phyloP scores from a whole-genome alignment of 2,113 vertebrate species.

The Callocephalon fimbriatum region DNA sequence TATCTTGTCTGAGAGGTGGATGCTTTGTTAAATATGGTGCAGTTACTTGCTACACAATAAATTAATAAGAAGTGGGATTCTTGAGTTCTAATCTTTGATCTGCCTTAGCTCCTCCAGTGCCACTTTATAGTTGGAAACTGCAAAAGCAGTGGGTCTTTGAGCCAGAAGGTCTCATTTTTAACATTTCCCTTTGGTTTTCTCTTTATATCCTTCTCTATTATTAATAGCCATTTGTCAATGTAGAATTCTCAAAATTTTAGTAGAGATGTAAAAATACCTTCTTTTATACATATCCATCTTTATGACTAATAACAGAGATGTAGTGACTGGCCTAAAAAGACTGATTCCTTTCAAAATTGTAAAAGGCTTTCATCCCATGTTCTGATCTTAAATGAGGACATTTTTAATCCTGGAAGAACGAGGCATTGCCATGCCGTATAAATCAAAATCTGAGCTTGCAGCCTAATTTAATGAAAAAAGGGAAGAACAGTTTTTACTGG shows the following conservation, averaged over 20 bases:
- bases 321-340: background rate
- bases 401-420: background rate
- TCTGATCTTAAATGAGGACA: background rate
- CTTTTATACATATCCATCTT: background rate
- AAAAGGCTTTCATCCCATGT: background rate
- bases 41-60: background rate
- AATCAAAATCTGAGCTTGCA: background rate
- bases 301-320: background rate
- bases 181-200: background rate
- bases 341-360: background rate
- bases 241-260: background rate
- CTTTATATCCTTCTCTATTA: background rate
- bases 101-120: background rate
- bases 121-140: background rate
- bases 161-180: background rate
- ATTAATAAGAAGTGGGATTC: background rate
- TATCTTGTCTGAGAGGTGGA: background rate
- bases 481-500: background rate
- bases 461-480: background rate
- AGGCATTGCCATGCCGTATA: background rate
- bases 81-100: background rate
- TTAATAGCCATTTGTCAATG: background rate
- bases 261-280: background rate
- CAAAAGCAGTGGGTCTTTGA: background rate
- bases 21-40: background rate